A percentile compares a stretch with the other conserved stretches of the same genome.
These are phyloP conservation scores for Leptura quadrifasciata DNA, from an alignment of 2,888 invertebrate species.

Conservation along the genomic window DNA sequence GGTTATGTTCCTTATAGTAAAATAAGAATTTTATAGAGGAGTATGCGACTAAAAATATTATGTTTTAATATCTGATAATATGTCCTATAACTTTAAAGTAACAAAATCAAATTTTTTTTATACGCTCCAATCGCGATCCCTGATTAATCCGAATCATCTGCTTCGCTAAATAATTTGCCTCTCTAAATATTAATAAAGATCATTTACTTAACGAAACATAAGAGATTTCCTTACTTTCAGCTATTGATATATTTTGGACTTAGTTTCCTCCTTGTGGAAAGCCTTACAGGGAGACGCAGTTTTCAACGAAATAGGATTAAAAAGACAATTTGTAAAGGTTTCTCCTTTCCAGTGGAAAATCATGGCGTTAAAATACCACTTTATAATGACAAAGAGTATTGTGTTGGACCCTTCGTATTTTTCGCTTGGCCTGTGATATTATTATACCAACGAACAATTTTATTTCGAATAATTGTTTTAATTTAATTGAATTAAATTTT, in stretches of 20 bases:
- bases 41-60: too few species aligned
- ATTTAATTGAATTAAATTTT: background rate
- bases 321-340: slow-evolving; percentile 3
- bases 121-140: background rate
- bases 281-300: background rate
- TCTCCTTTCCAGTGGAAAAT: background rate
- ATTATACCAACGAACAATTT: background rate
- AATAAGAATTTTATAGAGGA: too few species aligned
- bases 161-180: background rate
- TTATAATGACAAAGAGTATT: slow-evolving; percentile 2
- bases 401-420: background rate
- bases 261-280: background rate
- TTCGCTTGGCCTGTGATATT: background rate
- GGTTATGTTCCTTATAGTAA: too few species aligned
- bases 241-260: background rate
- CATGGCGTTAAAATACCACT: background rate
- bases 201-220: background rate
- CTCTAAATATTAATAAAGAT: background rate
- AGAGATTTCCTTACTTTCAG: background rate
- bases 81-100: too few species aligned
- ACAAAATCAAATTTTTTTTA: too few species aligned
- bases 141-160: background rate
- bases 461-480: background rate
- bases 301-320: slow-evolving; percentile 4
- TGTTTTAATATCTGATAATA: too few species aligned